Base-by-base conservation (phyloP, 2,888 invertebrate genomes). In the Lagria hirta region DNA sequence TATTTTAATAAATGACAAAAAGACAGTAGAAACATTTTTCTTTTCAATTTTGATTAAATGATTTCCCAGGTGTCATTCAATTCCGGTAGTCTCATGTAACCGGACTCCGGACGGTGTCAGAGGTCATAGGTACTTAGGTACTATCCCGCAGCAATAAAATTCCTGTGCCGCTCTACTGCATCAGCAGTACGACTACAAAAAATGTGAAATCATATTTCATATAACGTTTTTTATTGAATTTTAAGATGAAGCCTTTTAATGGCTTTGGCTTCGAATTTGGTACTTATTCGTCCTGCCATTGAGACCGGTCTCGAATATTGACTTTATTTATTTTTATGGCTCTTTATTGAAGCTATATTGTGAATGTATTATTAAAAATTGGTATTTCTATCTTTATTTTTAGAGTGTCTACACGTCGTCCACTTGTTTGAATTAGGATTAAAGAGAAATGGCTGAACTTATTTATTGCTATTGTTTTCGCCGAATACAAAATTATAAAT, bases 191-290 rank as follows among this genome's bases (percentile, higher is more conserved):
- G 22, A 46, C 46, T 46, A 46, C 32, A 42, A 46, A 46, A 42
- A 46, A 46, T 42, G 46, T 46, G 46, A 46, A 46, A 46, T 46
- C 46, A 46, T 46, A 46, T 46, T 46, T 46, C 46, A 46, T 46
- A 32, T 42, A 30, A 46, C n/a, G 7, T 24, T 43, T 46, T 43
- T 43, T 43, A 43, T 43, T 43, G 43, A 43, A 43, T 43, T 43
- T 43, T 43, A 37, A 43, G 43, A 36, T 32, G 43, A 15, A 28
- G 34, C 26, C 27, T 42, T 28, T 33, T 22, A 34, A 12, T 24
- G 40, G 11, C 14, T n/a, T 3, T 24, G 18, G 11, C 29, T 6
- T 16, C 42, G 42, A 43, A 8, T 43, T 15, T 34, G 22, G 42
- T 14, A 21, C 29, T 18, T 28, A 29, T 21, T 8, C 12, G 32